Evolutionary conservation across 2,113 vertebrate genomes (phyloP), one percentile per base, ranked within the genome.

Genomic region (Poecilia latipinna): DNA sequence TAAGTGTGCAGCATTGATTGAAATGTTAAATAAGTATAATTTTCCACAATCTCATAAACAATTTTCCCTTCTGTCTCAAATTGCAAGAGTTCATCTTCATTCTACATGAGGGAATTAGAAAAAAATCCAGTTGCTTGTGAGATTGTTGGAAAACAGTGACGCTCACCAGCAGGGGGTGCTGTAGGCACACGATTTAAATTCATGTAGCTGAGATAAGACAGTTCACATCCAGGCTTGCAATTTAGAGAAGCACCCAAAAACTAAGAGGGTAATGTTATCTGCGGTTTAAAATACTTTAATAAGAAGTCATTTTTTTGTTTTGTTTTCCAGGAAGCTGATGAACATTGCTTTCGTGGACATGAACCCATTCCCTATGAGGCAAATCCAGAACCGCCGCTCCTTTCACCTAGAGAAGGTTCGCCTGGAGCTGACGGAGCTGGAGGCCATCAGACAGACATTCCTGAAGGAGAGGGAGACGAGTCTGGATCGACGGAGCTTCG

Each of bases 331-430:
- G 93, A 99, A 97, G 70, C 93, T 99, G 76, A 97, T 95, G 92
- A 93, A 87, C 67, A 96, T 99, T 57, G 96, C 98, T 22, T 99
- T 99, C 73, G 95, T 94, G 81, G 98, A 97, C 89, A 97, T 99
- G 95, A 99, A 99, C 85, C 98, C 98, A 0, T 99, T 99, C 78
- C 98, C 98, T 0, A 90, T 99, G 91, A 95, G 96, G 24, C 97
- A 97, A 91, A 99, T 99, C 89, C 95, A 97, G 78, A 99, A 97
- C 93, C 95, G 97, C 8, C 95, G 97, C 10, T 83, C 96, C 19
- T 97, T 95, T 86, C 98, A 99, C 89, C 83, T 99, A 94, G 98
- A 99, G 92, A 98, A 98, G 70, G 98, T 99, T 12, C 96, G 97
- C 0, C 95, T 97, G 5, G 98, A 99, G 81, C 94, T 99, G 70